Conservation (phyloP, 2,888 invertebrate genomes). For the Rhingia rostrata region DNA sequence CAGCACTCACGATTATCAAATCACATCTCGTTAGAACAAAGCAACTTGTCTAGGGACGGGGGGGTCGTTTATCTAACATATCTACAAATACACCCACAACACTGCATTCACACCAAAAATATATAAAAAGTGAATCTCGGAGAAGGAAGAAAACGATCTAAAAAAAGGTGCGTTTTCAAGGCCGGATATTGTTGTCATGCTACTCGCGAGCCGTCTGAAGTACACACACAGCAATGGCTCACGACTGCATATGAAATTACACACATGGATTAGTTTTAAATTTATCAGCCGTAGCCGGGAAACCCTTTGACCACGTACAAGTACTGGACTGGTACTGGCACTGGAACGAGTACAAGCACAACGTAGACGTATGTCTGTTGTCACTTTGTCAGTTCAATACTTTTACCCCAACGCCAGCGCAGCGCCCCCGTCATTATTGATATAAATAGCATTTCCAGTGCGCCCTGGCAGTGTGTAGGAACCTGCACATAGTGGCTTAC, state of each 20-base stretch:
- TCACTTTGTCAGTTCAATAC: neutral
- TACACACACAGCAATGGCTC: slow-evolving; percentile 12
- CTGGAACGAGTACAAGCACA: neutral
- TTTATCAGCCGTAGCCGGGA: slow-evolving; percentile 14
- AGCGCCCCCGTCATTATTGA: neutral
- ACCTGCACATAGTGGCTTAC: slow-evolving; percentile 3
- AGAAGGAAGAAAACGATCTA: slow-evolving; percentile 1
- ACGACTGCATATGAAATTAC: slow-evolving; percentile 36
- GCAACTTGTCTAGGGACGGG: slow-evolving; percentile 9
- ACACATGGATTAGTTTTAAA: slow-evolving; percentile 43
- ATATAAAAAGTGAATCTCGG: slow-evolving; percentile 39
- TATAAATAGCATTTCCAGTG: slow-evolving; percentile 6
- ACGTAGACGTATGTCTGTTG: neutral
- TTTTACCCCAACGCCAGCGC: neutral
- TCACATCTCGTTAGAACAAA: neutral
- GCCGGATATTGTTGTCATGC: slow-evolving; percentile 56
- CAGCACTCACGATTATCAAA: neutral
- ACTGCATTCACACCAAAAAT: slow-evolving; percentile 8
- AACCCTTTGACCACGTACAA: slow-evolving; percentile 7
- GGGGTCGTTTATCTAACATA: neutral
- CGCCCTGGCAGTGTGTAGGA: neutral
- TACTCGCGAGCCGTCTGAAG: slow-evolving; percentile 19
- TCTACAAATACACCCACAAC: slow-evolving; percentile 18
- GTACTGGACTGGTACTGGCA: too few relatives aligned
- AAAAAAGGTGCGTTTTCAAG: slow-evolving; percentile 34